A percentile compares a stretch with the other conserved stretches of the same genome.
Conservation (phyloP, 2,797 vertebrate species). For the Molossus molossus region DNA sequence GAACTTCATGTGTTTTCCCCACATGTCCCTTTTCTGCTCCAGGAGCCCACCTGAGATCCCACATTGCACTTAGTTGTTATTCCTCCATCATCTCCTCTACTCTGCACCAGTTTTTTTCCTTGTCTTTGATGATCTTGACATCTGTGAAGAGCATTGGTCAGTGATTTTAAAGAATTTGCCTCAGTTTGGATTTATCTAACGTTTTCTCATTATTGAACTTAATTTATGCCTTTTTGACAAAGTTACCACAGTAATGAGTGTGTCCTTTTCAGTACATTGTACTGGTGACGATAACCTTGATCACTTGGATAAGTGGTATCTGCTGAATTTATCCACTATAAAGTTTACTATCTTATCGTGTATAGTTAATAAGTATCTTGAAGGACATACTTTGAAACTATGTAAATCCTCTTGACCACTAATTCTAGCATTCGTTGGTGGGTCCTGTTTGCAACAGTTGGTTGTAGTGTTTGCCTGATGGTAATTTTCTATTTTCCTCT, state of each 20-base stretch:
- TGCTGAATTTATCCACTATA: background rate
- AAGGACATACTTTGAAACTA: conserved; percentile 50
- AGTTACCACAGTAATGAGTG: background rate
- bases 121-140: conserved; percentile 35
- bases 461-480: conserved; percentile 44
- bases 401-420: conserved; percentile 52
- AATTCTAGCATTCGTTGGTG: conserved; percentile 62
- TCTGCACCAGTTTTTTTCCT: conserved; percentile 23
- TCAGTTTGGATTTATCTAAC: conserved; percentile 20
- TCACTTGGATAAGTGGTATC: background rate
- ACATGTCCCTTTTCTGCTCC: background rate
- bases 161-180: conserved; percentile 20
- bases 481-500: conserved; percentile 17
- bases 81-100: background rate
- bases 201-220: conserved; percentile 39
- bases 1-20: conserved; percentile 4
- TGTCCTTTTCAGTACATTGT: background rate
- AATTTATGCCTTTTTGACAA: conserved; percentile 42
- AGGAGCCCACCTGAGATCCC: background rate
- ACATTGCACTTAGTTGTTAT: background rate
- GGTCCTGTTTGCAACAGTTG: conserved; percentile 33
- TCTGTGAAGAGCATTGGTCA: background rate
- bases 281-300: background rate
- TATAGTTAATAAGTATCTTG: conserved; percentile 63
- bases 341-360: conserved; percentile 36